Conservation (phyloP, 2,113 vertebrate genomes). For the Hemibagrus wyckioides region DNA sequence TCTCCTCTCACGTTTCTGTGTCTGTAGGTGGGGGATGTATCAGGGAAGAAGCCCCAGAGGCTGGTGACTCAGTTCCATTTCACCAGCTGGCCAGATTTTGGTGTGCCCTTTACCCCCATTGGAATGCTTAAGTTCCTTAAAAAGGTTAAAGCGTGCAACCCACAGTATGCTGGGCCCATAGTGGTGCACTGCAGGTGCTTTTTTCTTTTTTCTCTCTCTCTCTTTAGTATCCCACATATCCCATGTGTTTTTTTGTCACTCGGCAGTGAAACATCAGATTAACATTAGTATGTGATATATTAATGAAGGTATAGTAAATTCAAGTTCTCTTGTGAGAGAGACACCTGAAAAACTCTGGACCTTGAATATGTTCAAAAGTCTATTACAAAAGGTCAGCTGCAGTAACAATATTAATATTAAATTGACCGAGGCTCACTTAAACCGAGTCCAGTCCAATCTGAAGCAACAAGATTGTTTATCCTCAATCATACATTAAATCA, state of each 20-base stretch:
- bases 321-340: no score
- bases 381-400: no score
- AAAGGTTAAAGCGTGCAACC: slow-evolving; percentile 95
- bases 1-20: slow-evolving; percentile 9
- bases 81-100: slow-evolving; percentile 98
- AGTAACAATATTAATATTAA: no score
- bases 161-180: slow-evolving; percentile 91
- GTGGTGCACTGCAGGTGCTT: slow-evolving; percentile 95
- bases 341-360: no score
- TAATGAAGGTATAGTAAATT: no score
- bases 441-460: neutral
- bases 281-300: no score
- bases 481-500: neutral
- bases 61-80: slow-evolving; percentile 98
- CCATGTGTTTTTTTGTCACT: no score
- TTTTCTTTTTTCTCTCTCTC: neutral
- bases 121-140: slow-evolving; percentile 99
- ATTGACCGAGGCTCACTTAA: no score
- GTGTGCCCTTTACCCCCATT: slow-evolving; percentile 95
- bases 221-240: neutral
- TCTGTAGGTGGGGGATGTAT: slow-evolving; percentile 88
- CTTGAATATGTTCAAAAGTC: no score
- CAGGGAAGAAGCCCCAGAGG: slow-evolving; percentile 95
- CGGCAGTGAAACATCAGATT: no score
- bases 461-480: neutral